These are phyloP conservation scores for Pyrocoelia pectoralis DNA, from an alignment of 2,888 invertebrate species.

Conservation along the genomic window DNA sequence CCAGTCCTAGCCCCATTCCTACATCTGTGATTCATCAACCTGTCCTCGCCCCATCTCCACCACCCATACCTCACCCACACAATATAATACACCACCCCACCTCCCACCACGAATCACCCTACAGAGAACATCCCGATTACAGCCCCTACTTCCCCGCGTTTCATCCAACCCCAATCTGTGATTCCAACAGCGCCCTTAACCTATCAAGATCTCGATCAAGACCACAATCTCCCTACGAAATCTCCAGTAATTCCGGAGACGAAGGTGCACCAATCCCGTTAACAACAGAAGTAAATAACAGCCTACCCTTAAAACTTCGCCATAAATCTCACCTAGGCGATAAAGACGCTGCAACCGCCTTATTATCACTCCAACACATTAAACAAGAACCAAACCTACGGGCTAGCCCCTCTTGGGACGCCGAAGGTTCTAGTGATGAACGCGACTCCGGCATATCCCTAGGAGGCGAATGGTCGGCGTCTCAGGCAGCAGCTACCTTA, in stretches of 20 bases:
- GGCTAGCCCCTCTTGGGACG: constrained; percentile 86
- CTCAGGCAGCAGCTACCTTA: constrained; percentile 54
- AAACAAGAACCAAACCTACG: constrained; percentile 85
- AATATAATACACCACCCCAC: constrained; percentile 62
- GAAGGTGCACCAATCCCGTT: constrained; percentile 61
- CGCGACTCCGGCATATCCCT: constrained; percentile 89
- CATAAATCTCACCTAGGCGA: constrained; percentile 92
- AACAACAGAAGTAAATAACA: constrained; percentile 72
- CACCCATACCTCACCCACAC: constrained; percentile 62
- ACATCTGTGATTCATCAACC: constrained; percentile 70
- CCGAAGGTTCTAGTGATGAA: constrained; percentile 90
- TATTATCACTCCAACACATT: constrained; percentile 84
- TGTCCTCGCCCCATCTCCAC: constrained; percentile 61
- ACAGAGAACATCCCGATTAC: constrained; percentile 62
- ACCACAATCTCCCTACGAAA: constrained; percentile 79
- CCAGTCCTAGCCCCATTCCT: constrained; percentile 64
- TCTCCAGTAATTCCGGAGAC: constrained; percentile 76
- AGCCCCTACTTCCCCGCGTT: constrained; percentile 48
- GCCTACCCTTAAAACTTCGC: constrained; percentile 87
- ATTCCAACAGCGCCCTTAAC: constrained; percentile 72
- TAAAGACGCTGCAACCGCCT: constrained; percentile 84
- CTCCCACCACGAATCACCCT: constrained; percentile 61
- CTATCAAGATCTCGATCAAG: constrained; percentile 65
- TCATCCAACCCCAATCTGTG: constrained; percentile 46
- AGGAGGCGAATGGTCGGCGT: constrained; percentile 71